Evolutionary conservation across 2,113 vertebrate genomes (phyloP).

Genomic region (Saimiri boliviensis): DNA sequence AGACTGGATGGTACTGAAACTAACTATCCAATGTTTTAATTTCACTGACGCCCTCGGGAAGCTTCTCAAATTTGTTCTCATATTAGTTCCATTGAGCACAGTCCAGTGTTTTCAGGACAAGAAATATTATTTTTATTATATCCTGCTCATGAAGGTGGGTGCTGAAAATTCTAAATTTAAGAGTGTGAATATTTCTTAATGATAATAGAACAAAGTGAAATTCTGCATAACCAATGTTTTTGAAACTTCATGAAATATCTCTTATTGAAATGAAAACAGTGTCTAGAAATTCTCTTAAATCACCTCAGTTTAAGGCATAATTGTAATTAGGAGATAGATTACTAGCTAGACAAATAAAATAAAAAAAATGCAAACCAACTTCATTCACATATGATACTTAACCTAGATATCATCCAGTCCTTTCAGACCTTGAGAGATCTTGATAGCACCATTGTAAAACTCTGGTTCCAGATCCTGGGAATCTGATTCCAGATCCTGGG

Average conservation of each 20-base stretch:
- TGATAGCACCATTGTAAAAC: neutral
- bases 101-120: neutral
- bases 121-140: neutral
- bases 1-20: neutral
- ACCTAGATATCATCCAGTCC: neutral
- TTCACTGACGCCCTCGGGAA: neutral
- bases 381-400: neutral
- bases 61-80: neutral
- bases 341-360: neutral
- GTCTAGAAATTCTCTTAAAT: neutral
- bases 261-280: neutral
- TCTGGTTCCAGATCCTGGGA: neutral
- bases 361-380: neutral
- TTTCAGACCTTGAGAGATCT: neutral
- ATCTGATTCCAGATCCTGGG: neutral
- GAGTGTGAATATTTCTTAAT: neutral
- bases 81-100: neutral
- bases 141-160: neutral
- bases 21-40: neutral
- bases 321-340: neutral
- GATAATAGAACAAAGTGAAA: neutral
- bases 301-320: neutral
- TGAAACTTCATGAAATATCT: neutral
- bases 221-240: neutral
- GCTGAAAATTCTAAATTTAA: neutral